These are phyloP conservation scores for Notolabrus celidotus DNA, from an alignment of 2,797 vertebrate genomes.

Conservation along the genomic window DNA sequence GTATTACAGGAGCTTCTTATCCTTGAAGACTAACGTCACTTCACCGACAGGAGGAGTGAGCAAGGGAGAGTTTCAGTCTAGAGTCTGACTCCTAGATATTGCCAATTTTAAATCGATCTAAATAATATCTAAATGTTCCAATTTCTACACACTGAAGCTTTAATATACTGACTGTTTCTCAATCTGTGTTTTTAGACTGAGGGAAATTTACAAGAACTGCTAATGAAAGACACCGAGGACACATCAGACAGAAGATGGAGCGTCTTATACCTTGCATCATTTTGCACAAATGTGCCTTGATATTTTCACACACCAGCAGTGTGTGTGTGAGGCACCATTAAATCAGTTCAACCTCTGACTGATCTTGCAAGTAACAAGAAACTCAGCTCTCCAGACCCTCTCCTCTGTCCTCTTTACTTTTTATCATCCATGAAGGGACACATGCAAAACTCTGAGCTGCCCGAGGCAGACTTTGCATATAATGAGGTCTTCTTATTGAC, in stretches of 20 bases:
- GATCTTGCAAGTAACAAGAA: not conserved
- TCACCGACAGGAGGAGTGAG: too few relatives aligned
- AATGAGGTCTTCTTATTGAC: not conserved
- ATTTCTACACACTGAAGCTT: too few relatives aligned
- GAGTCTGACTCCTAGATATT: too few relatives aligned
- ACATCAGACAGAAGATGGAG: not conserved
- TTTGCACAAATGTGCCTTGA: not conserved
- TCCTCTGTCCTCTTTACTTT: not conserved
- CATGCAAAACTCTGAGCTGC: not conserved
- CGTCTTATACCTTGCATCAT: not conserved
- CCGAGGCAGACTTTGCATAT: not conserved
- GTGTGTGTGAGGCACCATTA: not conserved
- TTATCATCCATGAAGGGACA: not conserved
- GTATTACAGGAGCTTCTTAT: too few relatives aligned
- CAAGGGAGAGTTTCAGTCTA: too few relatives aligned
- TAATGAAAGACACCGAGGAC: too few relatives aligned
- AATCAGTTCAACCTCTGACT: not conserved
- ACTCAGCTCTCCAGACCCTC: not conserved
- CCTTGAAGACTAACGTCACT: too few relatives aligned
- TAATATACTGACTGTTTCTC: too few relatives aligned
- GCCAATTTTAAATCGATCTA: too few relatives aligned
- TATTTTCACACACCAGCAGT: not conserved
- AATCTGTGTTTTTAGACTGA: not conserved
- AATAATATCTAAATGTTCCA: too few relatives aligned
- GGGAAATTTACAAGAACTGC: not conserved